Evolutionary conservation across 1,140 invertebrate species (phyloP).

Genomic region (Trinorchestia longiramus): DNA sequence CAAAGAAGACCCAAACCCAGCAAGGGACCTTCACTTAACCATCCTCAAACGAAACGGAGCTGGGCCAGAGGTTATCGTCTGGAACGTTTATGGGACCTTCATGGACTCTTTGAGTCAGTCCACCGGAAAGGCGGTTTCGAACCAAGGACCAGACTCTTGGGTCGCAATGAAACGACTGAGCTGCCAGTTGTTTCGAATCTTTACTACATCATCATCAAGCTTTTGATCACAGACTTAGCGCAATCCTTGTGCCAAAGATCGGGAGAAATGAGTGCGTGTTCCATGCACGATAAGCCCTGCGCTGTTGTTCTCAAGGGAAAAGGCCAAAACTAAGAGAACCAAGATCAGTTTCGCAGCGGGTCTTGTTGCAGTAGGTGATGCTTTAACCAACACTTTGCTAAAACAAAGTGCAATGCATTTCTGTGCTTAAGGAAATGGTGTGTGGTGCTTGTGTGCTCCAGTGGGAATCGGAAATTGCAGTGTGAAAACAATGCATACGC

Average conservation of each 20-base stretch:
- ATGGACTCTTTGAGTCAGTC: not conserved
- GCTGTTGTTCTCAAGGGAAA: conserved; percentile 17
- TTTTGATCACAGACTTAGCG: conserved; percentile 53
- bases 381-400: conserved; percentile 19
- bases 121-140: not conserved
- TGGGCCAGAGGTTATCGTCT: not conserved
- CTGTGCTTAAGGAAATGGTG: not conserved
- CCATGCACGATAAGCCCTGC: conserved; percentile 31
- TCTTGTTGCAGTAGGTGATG: conserved; percentile 52
- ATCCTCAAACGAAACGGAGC: not conserved
- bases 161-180: conserved; percentile 52
- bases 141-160: conserved; percentile 9
- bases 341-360: conserved; percentile 42
- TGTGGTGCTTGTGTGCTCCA: not conserved
- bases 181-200: conserved; percentile 54
- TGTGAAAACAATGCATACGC: not conserved
- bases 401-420: not conserved
- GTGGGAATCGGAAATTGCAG: not conserved
- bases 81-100: not conserved
- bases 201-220: conserved; percentile 52
- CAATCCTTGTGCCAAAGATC: conserved; percentile 52
- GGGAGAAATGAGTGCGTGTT: conserved; percentile 49
- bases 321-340: conserved; percentile 11
- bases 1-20: conserved; percentile 17
- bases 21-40: not conserved